Percentiles rank a stretch among this genome's conserved stretches.
phyloP scores from a whole-genome alignment of 2,888 invertebrate genomes.

The Callyntrura guangdongensis region DNA sequence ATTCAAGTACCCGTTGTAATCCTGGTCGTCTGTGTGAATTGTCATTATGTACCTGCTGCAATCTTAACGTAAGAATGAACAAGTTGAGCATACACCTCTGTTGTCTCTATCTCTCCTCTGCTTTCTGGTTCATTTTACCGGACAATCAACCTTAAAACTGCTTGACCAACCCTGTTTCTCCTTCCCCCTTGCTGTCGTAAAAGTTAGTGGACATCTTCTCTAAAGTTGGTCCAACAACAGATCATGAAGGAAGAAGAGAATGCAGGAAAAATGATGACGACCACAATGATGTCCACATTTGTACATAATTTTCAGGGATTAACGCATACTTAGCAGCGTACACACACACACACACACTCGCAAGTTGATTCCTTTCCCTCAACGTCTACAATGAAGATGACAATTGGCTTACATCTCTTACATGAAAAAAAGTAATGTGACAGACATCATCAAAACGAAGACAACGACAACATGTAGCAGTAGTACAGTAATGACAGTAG shows the following conservation, averaged over 20 bases:
- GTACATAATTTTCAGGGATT: constrained; percentile 36
- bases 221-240: background rate
- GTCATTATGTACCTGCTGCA: no score
- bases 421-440: no score
- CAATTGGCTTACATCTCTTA: no score
- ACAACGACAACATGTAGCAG: no score
- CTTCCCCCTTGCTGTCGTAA: background rate
- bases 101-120: no score
- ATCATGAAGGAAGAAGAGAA: constrained; percentile 24
- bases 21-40: no score
- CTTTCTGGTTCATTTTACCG: background rate
- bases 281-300: constrained; percentile 48
- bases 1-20: no score
- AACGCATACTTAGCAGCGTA: constrained; percentile 35
- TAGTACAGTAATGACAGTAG: no score
- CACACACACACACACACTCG: no score
- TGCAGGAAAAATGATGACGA: background rate
- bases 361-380: constrained; percentile 11
- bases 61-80: background rate
- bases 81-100: background rate
- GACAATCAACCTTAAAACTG: constrained; percentile 8
- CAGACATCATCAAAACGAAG: no score
- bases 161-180: constrained; percentile 3
- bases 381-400: no score
- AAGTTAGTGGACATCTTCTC: background rate